Conservation (phyloP, 1,140 invertebrate species). For the Drosophila chauvacae region DNA sequence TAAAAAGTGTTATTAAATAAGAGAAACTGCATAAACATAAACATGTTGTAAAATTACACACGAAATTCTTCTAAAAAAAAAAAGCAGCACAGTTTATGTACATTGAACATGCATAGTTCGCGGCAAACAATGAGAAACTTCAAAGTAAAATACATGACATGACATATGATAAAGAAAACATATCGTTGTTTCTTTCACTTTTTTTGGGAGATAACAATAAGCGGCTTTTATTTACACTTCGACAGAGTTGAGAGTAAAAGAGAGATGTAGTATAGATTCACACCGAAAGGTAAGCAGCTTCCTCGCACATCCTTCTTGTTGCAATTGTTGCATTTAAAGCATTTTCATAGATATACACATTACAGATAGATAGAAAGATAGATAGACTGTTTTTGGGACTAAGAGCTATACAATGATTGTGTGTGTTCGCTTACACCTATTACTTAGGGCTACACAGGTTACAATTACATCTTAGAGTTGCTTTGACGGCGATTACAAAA, state of each 20-base stretch:
- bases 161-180: conserved; percentile 57
- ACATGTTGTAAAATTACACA: conserved; percentile 72
- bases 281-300: conserved; percentile 27
- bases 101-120: conserved; percentile 46
- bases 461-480: conserved; percentile 47
- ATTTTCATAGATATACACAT: conserved; percentile 58
- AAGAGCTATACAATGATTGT: conserved; percentile 68
- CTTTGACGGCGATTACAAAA: conserved; percentile 47
- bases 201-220: conserved; percentile 59
- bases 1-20: conserved; percentile 48
- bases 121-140: conserved; percentile 40
- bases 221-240: conserved; percentile 71
- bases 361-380: conserved; percentile 30
- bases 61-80: conserved; percentile 54
- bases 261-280: conserved; percentile 41
- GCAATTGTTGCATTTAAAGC: conserved; percentile 80
- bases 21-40: conserved; percentile 45
- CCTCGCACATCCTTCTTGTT: conserved; percentile 31
- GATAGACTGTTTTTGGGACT: conserved; percentile 44
- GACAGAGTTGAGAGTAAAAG: conserved; percentile 42
- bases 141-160: conserved; percentile 67
- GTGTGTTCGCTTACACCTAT: conserved; percentile 59
- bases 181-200: conserved; percentile 35
- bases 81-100: conserved; percentile 69
- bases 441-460: conserved; percentile 66